Base-by-base conservation (phyloP, 2,113 vertebrate genomes). In the Chaetura pelagica region DNA sequence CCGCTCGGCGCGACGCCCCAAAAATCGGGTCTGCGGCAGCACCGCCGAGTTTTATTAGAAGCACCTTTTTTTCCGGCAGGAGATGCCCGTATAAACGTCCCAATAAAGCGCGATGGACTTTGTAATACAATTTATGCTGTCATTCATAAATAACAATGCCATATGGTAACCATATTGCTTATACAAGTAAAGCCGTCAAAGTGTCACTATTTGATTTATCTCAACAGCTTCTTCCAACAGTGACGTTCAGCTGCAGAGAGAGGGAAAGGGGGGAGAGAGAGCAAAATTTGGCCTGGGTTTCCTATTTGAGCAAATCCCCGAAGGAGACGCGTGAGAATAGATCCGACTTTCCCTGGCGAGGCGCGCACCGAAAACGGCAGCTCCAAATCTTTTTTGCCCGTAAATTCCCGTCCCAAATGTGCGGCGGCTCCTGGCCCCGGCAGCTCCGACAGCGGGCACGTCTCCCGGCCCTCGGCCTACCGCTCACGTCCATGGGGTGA, bases 141-240 rank as follows among this genome's bases (percentile, higher is more conserved):
- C 98, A 98, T 97, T 98, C 98, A 98, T 98, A 98, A 98, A 98
- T 98, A 98, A 98, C 96, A 97, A 93, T 96, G 97, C 97, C 98
- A 98, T 98, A 98, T 98, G 98, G 97, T 97, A 97, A 94, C 97
- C 98, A 98, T 98, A 98, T 98, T 98, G 98, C 97, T 97, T 97
- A 97, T 94, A 98, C 97, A 96, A 97, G 97, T 97, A 98, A 97
- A 98, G 97, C 97, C 97, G 90, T 98, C 98, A 98, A 96, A 80
- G 86, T 98, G 98, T 98, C 98, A 97, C 94, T 96, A 86, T 97
- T 97, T 98, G 97, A 98, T 98, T 98, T 98, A 98, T 98, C 97
- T 97, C 96, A 98, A 98, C 97, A 97, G 97, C 97, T 98, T 98
- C 97, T 97, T 98, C 95, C 96, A 98, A 93, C 90, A 92, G 79